Conservation (phyloP, 2,113 vertebrate genomes). For the Glareola pratincola region DNA sequence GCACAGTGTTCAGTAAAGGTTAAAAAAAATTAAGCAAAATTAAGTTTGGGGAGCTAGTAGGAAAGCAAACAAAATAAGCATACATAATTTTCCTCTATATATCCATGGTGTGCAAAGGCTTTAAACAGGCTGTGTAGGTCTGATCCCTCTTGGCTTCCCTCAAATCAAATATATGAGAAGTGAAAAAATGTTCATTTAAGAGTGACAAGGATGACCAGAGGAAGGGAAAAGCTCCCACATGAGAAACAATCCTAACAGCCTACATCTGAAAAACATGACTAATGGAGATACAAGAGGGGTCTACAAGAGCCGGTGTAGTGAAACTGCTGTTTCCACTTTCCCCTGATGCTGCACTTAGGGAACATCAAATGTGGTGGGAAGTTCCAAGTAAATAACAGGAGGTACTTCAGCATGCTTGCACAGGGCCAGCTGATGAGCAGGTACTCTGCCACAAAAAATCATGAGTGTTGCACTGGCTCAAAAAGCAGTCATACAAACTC, state of each 20-base stretch:
- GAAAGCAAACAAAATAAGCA: not conserved
- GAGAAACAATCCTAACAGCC: not conserved
- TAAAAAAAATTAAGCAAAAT: not conserved
- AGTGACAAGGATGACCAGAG: not conserved
- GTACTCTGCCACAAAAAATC: not conserved
- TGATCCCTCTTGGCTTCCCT: not conserved
- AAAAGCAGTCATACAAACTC: not conserved
- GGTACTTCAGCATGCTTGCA: not conserved
- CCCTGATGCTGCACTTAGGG: not conserved
- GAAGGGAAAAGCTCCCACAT: not conserved
- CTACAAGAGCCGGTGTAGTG: not conserved
- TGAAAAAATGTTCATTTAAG: not conserved
- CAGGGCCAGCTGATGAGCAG: not conserved
- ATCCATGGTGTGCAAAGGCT: not conserved
- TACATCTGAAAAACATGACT: not conserved
- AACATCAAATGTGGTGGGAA: not conserved
- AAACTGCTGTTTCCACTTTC: not conserved
- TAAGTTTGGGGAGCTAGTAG: not conserved
- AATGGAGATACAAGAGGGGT: not conserved
- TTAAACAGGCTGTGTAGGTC: not conserved
- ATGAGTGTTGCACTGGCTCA: not conserved
- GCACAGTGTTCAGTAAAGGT: not conserved
- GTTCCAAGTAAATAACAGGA: not conserved
- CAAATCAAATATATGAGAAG: not conserved
- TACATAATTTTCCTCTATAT: not conserved